phyloP scores from a whole-genome alignment of 2,888 invertebrate genomes.

The Antheraea yamamai region DNA sequence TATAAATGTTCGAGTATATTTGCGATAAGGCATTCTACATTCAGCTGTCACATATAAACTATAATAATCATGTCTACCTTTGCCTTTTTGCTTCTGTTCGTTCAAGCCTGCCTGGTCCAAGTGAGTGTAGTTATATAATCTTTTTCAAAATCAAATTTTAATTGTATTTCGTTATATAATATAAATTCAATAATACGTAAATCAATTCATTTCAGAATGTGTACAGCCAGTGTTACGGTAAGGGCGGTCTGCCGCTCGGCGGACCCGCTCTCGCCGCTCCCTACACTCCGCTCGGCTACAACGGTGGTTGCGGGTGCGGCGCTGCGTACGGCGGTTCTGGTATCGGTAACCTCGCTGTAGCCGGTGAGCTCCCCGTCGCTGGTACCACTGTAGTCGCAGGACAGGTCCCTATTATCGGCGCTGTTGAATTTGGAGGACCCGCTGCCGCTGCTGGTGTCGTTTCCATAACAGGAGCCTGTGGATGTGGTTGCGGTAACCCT shows the following conservation, averaged over 20 bases:
- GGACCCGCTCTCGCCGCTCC: constrained; percentile 12
- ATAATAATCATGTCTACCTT: constrained; percentile 35
- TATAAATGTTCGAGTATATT: constrained; percentile 1
- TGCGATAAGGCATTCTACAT: neutral
- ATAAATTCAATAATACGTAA: neutral
- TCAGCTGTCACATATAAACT: neutral
- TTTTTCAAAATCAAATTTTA: too few species aligned
- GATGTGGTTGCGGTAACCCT: neutral
- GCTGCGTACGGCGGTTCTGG: constrained; percentile 30
- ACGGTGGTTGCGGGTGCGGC: constrained; percentile 17
- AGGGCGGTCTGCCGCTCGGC: neutral
- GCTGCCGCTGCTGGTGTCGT: constrained; percentile 39
- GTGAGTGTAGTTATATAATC: neutral
- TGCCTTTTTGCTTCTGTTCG: constrained; percentile 33
- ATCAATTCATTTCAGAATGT: constrained; percentile 5
- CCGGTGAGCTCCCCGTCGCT: constrained; percentile 42
- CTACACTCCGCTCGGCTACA: constrained; percentile 18
- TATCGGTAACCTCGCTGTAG: constrained; percentile 41
- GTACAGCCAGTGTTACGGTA: constrained; percentile 10
- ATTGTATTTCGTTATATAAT: too few species aligned
- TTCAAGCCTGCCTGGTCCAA: constrained; percentile 35
- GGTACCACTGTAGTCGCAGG: constrained; percentile 40
- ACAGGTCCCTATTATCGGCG: constrained; percentile 43
- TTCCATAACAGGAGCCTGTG: constrained; percentile 14
- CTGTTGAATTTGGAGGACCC: constrained; percentile 36